phyloP scores from a whole-genome alignment of 2,888 invertebrate species.

The Drosophila tripunctata region DNA sequence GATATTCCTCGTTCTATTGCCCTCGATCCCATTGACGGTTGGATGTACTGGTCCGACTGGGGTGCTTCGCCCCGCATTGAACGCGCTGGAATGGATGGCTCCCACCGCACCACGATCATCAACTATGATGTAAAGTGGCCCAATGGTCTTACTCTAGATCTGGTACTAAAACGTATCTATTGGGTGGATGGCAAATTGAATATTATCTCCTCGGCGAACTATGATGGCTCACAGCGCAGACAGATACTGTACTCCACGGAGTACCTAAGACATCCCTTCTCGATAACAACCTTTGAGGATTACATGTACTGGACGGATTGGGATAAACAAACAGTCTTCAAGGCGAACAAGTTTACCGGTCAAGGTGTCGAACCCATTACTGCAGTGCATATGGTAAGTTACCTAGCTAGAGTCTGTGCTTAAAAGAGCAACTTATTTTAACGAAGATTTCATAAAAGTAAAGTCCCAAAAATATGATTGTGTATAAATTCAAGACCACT shows the following conservation, averaged over 20 bases:
- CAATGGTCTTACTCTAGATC: constrained; percentile 96
- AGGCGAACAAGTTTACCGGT: constrained; percentile 96
- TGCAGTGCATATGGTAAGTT: constrained; percentile 90
- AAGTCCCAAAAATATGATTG: no score
- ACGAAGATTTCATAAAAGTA: no score
- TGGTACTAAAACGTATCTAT: constrained; percentile 94
- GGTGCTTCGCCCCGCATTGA: constrained; percentile 96
- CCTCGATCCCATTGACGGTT: constrained; percentile 95
- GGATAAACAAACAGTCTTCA: constrained; percentile 96
- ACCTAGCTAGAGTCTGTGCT: no score
- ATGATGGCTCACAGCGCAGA: constrained; percentile 91
- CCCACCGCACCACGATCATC: constrained; percentile 93
- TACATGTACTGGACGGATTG: constrained; percentile 99
- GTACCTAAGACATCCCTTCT: constrained; percentile 96
- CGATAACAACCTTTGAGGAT: constrained; percentile 98
- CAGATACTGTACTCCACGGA: constrained; percentile 92
- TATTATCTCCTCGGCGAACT: constrained; percentile 95
- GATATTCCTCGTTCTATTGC: constrained; percentile 98
- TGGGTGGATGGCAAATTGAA: constrained; percentile 99
- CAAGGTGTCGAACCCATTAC: constrained; percentile 91
- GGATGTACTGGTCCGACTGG: constrained; percentile 99
- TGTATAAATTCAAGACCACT: no score
- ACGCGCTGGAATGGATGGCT: constrained; percentile 97
- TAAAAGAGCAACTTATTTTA: no score
- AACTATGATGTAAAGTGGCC: constrained; percentile 97